These are phyloP conservation scores for Corythornis vintsioides DNA, from an alignment of 2,113 vertebrate genomes.

Conservation along the genomic window DNA sequence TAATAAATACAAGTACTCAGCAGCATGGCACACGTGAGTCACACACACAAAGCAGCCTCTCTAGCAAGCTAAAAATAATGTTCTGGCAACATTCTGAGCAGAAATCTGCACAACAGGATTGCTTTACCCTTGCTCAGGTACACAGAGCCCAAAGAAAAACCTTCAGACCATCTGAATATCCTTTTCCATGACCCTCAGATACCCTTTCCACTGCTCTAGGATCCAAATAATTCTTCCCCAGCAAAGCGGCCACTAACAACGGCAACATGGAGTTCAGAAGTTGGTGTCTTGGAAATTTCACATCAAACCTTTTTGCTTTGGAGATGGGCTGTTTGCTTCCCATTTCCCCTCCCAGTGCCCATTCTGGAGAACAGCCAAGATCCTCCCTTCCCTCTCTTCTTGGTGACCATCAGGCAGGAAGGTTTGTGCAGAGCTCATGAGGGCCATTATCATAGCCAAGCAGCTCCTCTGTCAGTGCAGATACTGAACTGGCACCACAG, in stretches of 20 bases:
- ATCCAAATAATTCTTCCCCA: background rate
- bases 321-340: background rate
- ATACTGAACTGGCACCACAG: background rate
- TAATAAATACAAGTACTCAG: conserved; percentile 51
- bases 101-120: background rate
- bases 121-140: background rate
- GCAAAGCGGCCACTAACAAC: background rate
- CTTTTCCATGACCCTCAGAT: background rate
- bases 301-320: background rate
- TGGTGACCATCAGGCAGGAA: background rate
- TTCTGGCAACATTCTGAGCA: background rate
- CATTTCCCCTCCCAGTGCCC: background rate
- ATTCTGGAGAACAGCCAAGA: background rate
- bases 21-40: background rate
- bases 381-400: background rate
- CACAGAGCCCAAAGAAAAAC: background rate
- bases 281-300: background rate
- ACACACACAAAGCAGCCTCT: background rate
- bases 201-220: background rate
- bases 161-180: background rate
- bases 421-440: background rate
- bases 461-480: background rate
- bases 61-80: background rate
- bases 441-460: background rate
- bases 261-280: background rate